phyloP scores from a whole-genome alignment of 2,113 vertebrate species.

The Prolemur simus region DNA sequence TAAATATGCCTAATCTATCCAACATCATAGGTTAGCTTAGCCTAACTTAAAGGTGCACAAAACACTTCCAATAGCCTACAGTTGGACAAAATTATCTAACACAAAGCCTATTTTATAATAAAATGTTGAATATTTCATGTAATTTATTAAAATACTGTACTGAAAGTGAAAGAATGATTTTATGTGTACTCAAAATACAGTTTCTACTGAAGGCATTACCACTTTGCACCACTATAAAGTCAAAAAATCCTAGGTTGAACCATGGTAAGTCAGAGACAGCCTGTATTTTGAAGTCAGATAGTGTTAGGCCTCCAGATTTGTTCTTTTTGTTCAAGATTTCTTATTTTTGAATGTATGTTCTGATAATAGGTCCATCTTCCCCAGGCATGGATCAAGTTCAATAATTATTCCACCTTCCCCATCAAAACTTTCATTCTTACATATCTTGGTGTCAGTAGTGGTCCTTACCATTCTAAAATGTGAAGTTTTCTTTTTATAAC shows the following conservation, averaged over 20 bases:
- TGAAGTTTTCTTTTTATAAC: neutral
- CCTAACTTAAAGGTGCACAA: neutral
- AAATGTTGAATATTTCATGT: neutral
- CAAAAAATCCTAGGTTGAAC: neutral
- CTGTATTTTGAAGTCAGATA: neutral
- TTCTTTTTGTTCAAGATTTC: neutral
- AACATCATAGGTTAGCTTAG: neutral
- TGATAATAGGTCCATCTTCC: neutral
- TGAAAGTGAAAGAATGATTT: neutral
- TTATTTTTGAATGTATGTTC: neutral
- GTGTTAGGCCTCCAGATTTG: neutral
- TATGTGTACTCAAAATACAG: neutral
- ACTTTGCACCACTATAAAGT: neutral
- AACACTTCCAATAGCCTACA: neutral
- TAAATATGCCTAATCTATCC: neutral
- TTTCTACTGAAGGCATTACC: neutral
- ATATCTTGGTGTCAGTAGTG: neutral
- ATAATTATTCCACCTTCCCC: neutral
- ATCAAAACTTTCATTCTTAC: neutral
- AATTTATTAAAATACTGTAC: neutral
- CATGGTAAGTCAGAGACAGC: neutral
- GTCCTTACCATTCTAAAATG: neutral
- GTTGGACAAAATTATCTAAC: neutral
- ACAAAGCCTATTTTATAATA: neutral
- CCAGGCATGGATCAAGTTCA: neutral